Conservation (phyloP, 2,888 invertebrate genomes). For the Auanema freiburgensis region DNA sequence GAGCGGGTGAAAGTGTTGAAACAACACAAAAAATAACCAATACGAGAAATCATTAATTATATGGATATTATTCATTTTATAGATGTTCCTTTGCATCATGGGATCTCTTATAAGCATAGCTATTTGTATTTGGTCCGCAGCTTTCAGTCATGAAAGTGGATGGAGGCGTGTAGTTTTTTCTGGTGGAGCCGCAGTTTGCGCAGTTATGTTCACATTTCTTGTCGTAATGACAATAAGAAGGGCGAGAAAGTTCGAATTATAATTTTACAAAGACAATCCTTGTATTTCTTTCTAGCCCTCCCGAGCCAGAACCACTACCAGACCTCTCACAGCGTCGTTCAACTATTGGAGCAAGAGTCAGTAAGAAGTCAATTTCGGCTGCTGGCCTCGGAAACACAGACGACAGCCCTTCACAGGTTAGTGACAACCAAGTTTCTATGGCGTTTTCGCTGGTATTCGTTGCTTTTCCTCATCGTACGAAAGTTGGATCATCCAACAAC, state of each 20-base stretch:
- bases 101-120: slow-evolving; percentile 50
- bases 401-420: slow-evolving; percentile 31
- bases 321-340: slow-evolving; percentile 44
- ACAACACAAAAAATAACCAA: too few relatives aligned
- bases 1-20: too few relatives aligned
- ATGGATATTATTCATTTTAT: slow-evolving; percentile 16
- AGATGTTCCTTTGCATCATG: slow-evolving; percentile 52
- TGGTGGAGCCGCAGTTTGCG: slow-evolving; percentile 47
- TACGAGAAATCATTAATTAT: too few relatives aligned
- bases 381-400: slow-evolving; percentile 25
- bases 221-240: slow-evolving; percentile 42
- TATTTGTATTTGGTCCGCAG: slow-evolving; percentile 49
- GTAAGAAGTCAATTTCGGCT: slow-evolving; percentile 28
- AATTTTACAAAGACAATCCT: background rate
- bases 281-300: slow-evolving; percentile 39
- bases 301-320: slow-evolving; percentile 46
- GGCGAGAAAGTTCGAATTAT: slow-evolving; percentile 38
- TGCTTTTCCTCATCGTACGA: background rate
- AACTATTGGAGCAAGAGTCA: slow-evolving; percentile 41
- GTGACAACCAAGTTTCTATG: background rate
- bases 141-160: slow-evolving; percentile 40
- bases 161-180: slow-evolving; percentile 47
- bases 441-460: background rate
- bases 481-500: too few relatives aligned
- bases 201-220: slow-evolving; percentile 50